Base-by-base conservation (phyloP, 2,888 invertebrate species). In the Melinaea menophilus region DNA sequence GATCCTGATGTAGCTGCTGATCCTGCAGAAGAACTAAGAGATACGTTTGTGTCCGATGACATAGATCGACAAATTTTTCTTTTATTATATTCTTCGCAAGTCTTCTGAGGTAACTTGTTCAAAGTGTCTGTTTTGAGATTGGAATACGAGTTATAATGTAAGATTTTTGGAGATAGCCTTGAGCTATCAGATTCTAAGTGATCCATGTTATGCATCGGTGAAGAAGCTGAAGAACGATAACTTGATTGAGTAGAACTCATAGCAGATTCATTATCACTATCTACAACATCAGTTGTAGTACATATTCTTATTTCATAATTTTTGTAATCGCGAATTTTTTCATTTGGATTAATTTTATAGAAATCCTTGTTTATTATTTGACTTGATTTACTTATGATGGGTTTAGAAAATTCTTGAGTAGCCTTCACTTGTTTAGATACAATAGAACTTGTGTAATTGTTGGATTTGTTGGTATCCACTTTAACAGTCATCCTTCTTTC, bases 191-290 rank as follows among this genome's bases (percentile, higher is more conserved):
- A 91, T 73, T 92, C 92, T n/a, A 92, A 84, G 65, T 90, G 86
- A 67, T 92, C 93, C 61, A 92, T 89, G n/a, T 91, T 93, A 62
- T 93, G 93, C 70, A 95, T 95, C 0, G 96, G 96, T 35, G 96
- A 96, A 70, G 93, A 93, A 66, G 94, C 94, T 69, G 94, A 93
- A 3, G 95, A 95, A 71, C 95, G 93, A 79, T 94, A 94, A 79
- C 95, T 95, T 55, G 95, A 96, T 61, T 95, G 94, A 72, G 95
- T 95, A 57, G 95, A 95, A 79, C 96, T 96, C 80, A 97, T 95
- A 4, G 96, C 96, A 37, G 96, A 97, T 82, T 97, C 97, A 75
- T 96, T 96, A 80, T 97, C 97, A 75, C 95, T 95, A 72, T 95
- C 95, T 71, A 94, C 93, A 74, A 90, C 86, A 76, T 82, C 92